Base-by-base conservation (phyloP, 2,888 invertebrate genomes). In the Prosapia bicincta region DNA sequence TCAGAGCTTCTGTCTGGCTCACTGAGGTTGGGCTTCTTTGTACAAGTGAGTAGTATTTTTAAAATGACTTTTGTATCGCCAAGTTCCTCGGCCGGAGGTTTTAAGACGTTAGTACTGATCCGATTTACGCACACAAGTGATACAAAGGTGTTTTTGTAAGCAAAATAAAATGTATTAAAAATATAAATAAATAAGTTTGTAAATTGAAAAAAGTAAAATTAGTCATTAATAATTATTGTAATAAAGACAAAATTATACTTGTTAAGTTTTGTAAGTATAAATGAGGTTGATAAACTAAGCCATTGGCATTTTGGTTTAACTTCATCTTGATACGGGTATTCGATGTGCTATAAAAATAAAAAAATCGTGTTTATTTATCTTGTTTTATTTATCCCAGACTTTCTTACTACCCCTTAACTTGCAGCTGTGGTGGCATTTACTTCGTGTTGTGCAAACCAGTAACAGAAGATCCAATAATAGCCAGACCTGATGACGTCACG, bases 291-390 rank as follows among this genome's bases (percentile, higher is more conserved):
- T 54, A 54, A 54, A 54, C 38, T 73, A 71, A 71, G 77, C 76
- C 78, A 78, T 71, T 32, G 76, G 74, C 77, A 77, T 74, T 78
- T 78, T 76, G 78, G 79, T 76, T 76, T 79, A 80, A 80, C 78
- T 80, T 78, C 80, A 80, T 80, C 78, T 80, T 76, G 79, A 79
- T 80, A 80, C 80, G 80, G 80, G 80, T 80, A 80, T 77, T 80
- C 78, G 78, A 79, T 80, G 80, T 80, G 79, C 78, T 78, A 79
- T 79, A 78, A 79, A 80, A 79, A 78, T 79, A 80, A 54, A 54
- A 54, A 54, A 54, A 54, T 54, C 54, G 54, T 54, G 54, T 54
- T 54, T 54, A 54, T n/a, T n/a, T n/a, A n/a, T n/a, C n/a, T n/a
- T n/a, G n/a, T n/a, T n/a, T n/a, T n/a, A n/a, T n/a, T n/a, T n/a